phyloP scores from a whole-genome alignment of 2,113 vertebrate species.

The Corydoras sp. region DNA sequence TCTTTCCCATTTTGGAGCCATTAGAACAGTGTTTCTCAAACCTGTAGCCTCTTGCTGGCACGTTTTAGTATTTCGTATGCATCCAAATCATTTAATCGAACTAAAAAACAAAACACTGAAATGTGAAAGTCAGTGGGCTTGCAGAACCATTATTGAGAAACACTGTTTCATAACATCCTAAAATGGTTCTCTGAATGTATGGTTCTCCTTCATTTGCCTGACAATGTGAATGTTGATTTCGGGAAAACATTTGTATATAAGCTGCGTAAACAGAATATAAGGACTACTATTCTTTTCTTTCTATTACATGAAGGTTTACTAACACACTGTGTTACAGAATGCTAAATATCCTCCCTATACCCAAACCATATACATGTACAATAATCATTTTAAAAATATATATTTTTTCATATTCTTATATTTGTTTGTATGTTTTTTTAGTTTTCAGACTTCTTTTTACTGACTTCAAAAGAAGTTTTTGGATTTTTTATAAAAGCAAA shows the following conservation, averaged over 20 bases:
- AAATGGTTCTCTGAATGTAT: background rate
- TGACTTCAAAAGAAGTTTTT: background rate
- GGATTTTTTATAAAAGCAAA: background rate
- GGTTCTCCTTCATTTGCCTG: background rate
- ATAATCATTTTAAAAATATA: too few species aligned
- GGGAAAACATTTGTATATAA: background rate
- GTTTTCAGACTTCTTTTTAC: too few species aligned
- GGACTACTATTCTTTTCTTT: too few species aligned
- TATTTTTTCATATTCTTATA: too few species aligned
- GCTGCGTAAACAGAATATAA: too few species aligned
- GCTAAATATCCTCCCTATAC: background rate
- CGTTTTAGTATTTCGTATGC: too few species aligned
- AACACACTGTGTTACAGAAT: constrained; percentile 2
- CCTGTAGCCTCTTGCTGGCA: too few species aligned
- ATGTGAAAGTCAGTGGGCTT: too few species aligned
- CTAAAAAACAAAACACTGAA: too few species aligned
- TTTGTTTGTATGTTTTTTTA: too few species aligned
- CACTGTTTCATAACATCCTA: background rate
- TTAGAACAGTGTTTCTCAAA: background rate
- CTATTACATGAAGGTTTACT: too few species aligned
- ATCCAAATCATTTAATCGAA: too few species aligned
- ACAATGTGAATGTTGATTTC: background rate
- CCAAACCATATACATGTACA: background rate
- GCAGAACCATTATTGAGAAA: background rate
- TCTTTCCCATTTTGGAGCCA: background rate